Evolutionary conservation across 1,140 invertebrate genomes (phyloP).

Genomic region (Ephestia elutella): DNA sequence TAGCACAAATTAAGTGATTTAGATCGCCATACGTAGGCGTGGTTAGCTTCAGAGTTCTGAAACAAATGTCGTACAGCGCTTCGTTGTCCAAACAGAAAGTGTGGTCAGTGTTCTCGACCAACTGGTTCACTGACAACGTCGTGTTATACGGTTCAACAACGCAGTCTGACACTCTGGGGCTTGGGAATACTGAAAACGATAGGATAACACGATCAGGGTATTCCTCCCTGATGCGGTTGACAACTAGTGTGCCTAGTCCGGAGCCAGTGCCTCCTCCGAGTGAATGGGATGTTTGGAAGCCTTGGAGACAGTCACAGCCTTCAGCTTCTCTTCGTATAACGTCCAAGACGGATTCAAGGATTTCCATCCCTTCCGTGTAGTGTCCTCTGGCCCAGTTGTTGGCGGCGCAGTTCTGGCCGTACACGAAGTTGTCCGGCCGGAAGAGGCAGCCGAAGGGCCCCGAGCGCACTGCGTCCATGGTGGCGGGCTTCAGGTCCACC

Average conservation of each 20-base stretch:
- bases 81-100: constrained; percentile 94
- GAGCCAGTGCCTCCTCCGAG: constrained; percentile 92
- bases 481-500: constrained; percentile 92
- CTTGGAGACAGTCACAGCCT: constrained; percentile 91
- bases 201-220: constrained; percentile 95
- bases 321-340: constrained; percentile 92
- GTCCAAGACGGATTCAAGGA: constrained; percentile 90
- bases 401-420: constrained; percentile 86
- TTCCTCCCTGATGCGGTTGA: constrained; percentile 90
- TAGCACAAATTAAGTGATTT: constrained; percentile 88
- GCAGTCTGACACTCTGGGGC: constrained; percentile 91
- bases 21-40: constrained; percentile 92
- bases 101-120: constrained; percentile 93
- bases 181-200: constrained; percentile 93
- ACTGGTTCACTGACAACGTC: constrained; percentile 90
- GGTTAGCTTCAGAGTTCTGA: constrained; percentile 90
- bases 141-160: constrained; percentile 95
- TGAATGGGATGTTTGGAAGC: constrained; percentile 90
- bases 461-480: constrained; percentile 92
- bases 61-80: constrained; percentile 94
- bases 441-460: constrained; percentile 92
- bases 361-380: constrained; percentile 94
- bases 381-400: constrained; percentile 93
- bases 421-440: constrained; percentile 91
- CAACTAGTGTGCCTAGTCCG: constrained; percentile 89